Base-by-base conservation (phyloP, 1,140 invertebrate species). In the Panagrolaimus sp. region DNA sequence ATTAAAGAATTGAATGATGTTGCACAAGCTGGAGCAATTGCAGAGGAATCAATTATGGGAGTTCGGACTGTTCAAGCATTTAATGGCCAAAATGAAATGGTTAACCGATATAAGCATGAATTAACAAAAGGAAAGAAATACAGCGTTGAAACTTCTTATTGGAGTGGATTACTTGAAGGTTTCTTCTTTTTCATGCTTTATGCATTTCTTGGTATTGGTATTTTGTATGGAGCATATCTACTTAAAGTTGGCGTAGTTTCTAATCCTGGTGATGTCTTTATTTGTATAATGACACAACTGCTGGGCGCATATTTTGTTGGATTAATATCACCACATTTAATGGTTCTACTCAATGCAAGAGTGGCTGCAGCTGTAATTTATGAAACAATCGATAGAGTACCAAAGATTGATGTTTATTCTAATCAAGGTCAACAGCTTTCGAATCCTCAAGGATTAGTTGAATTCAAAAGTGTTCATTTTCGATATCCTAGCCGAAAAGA, bases 11-110 rank as follows among this genome's bases (percentile, higher is more conserved):
- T 71, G 25, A 31, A 47, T 9, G 63, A 27, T 8, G 43, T 57
- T 20, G 70, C 66, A 47, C 44, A 66, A 48, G 76, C 70, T 14
- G 74, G 67, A n/a, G 62, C 57, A 47, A 70, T 78, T 53, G 67
- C 76, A 1, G 80, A 78, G 45, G 76, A 78, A 47, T 62, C 73
- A 5, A 65, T 78, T 13, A 72, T 72, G 53, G 85, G 88, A 3
- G 87, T 92, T 5, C 85, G 89, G 31, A 92, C 91, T 0, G 91
- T 93, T 0, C 87, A 89, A 38, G 89, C 91, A 0, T 92, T 92
- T 77, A 89, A 89, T 68, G 91, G 90, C 9, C 89, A 92, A 81
- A 72, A 84, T 11, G 88, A 88, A 74, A 90, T 91, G 84, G 77
- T 78, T 11, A 46, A 65, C 9, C 74, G 68, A 48, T 74, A 76